phyloP scores from a whole-genome alignment of 2,888 invertebrate genomes.

The Emesis furor region DNA sequence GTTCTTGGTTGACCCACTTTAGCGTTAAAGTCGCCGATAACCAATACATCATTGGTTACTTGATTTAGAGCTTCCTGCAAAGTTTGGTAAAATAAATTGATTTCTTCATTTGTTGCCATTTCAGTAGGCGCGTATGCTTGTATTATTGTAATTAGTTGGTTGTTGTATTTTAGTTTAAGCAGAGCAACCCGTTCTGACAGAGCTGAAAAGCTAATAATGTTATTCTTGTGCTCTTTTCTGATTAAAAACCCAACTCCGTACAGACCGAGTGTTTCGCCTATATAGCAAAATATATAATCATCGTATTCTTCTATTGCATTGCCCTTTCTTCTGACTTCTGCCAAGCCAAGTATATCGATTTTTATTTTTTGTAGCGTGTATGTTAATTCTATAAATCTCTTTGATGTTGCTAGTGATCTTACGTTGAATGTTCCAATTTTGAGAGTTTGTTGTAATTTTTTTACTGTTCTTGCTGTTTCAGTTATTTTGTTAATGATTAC shows the following conservation, averaged over 20 bases:
- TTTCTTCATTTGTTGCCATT: not conserved
- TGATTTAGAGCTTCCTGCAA: not conserved
- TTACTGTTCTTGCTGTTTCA: not conserved
- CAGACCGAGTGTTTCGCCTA: conserved; percentile 57
- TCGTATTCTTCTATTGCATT: conserved; percentile 58
- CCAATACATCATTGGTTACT: not conserved
- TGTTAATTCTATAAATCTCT: conserved; percentile 53
- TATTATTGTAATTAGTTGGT: not conserved
- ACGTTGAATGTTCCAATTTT: conserved; percentile 22
- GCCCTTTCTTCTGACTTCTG: conserved; percentile 65
- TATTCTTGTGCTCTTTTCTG: conserved; percentile 46
- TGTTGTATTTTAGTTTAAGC: not conserved
- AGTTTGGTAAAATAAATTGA: not conserved
- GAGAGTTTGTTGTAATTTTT: conserved; percentile 5
- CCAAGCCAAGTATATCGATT: conserved; percentile 64
- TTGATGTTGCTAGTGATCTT: conserved; percentile 16
- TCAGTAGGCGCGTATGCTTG: not conserved
- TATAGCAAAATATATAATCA: conserved; percentile 68
- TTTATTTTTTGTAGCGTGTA: conserved; percentile 51
- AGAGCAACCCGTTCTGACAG: not conserved
- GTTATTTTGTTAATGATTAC: not conserved
- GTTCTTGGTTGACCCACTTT: not conserved
- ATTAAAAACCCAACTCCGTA: conserved; percentile 72
- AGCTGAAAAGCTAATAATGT: conserved; percentile 28
- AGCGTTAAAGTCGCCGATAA: not conserved